These are phyloP conservation scores for Drosophila barbarae DNA, from an alignment of 2,888 invertebrate species.

Conservation along the genomic window DNA sequence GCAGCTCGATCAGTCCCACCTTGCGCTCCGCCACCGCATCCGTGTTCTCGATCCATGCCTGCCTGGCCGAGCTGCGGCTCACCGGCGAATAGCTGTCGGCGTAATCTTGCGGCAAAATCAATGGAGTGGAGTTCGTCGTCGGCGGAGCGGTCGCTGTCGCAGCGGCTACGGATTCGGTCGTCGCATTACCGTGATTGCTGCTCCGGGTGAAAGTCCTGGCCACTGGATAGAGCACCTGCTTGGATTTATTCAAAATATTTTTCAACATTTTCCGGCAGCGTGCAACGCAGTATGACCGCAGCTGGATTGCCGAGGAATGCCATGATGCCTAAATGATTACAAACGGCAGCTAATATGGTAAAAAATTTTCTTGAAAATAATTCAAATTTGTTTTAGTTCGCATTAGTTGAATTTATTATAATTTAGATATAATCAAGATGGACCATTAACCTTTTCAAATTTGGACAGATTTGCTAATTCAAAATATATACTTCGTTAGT, in stretches of 20 bases:
- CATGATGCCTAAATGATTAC: too few species aligned
- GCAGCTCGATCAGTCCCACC: slow-evolving; percentile 91
- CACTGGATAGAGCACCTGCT: slow-evolving; percentile 53
- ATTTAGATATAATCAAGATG: neutral
- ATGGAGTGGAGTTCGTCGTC: slow-evolving; percentile 34
- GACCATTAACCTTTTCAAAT: neutral
- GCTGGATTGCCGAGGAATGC: slow-evolving; percentile 17
- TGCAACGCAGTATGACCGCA: slow-evolving; percentile 18
- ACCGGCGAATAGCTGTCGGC: slow-evolving; percentile 52
- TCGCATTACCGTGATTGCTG: slow-evolving; percentile 26
- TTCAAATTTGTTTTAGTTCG: neutral
- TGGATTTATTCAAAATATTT: slow-evolving; percentile 70
- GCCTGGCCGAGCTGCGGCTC: slow-evolving; percentile 80
- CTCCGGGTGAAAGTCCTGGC: slow-evolving; percentile 52
- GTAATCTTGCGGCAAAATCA: slow-evolving; percentile 70
- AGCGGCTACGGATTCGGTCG: slow-evolving; percentile 22
- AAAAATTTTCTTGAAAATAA: neutral
- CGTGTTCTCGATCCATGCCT: slow-evolving; percentile 93
- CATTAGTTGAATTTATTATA: neutral
- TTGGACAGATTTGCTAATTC: neutral
- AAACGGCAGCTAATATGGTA: neutral
- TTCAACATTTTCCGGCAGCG: slow-evolving; percentile 64
- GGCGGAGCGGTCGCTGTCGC: neutral
- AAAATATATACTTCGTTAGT: neutral
- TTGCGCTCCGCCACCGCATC: slow-evolving; percentile 88